Base-by-base conservation (phyloP, 1,140 invertebrate genomes). In the Teleogryllus occipitalis region DNA sequence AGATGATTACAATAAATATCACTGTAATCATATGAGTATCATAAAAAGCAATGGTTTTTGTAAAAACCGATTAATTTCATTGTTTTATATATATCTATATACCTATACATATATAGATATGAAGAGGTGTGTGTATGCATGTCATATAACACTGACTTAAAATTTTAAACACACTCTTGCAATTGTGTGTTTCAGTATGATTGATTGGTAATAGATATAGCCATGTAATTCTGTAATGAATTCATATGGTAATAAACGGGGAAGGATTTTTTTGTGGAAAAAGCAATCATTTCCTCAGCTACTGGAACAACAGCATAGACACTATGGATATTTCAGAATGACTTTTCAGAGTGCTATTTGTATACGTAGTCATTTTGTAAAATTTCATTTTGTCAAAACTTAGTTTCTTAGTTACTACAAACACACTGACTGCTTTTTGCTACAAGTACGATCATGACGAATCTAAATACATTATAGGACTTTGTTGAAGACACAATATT, bases 401-500 rank as follows among this genome's bases (percentile, higher is more conserved):
- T 73, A 49, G 18, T 76, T 47, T 47, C 21, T 22, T 76, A 76
- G 47, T 80, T 18, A 46, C 73, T 79, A 79, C 47, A 79, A 48
- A 75, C 46, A 80, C 79, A 80, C 39, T 18, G 47, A 47, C 65
- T 47, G 54, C 47, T 14, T 65, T 65, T 65, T 65, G 54, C 54
- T 65, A 65, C 54, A 77, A 77, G 47, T 77, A 77, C 76, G 47
- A 77, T 21, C 76, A 48, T 48, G 76, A 77, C 47, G 48, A 47
- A 49, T 77, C 48, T 39, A 22, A 78, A 27, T 78, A 47, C n/a
- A 15, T 49, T 27, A 54, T 78, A 78, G 77, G 47, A 78, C 21
- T 47, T 27, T 27, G 21, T 47, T 27, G 21, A 75, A 27, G 74
- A 75, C 46, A 75, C 74, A 78, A n/a, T 78, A 80, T 80, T 80